These are phyloP conservation scores for Chiloscyllium plagiosum DNA, from an alignment of 2,113 vertebrate species.

Conservation along the genomic window DNA sequence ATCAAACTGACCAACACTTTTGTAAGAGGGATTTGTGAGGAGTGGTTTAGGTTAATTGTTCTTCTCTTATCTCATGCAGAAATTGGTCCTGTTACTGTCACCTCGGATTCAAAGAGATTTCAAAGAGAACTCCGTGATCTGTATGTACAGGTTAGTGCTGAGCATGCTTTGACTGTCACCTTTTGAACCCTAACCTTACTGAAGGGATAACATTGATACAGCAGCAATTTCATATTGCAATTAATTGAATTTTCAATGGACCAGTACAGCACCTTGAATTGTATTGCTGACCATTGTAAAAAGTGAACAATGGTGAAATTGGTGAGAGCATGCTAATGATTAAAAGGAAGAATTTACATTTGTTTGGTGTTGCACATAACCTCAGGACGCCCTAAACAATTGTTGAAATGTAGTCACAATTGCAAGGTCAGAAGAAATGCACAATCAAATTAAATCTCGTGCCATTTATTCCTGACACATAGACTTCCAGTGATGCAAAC, in stretches of 20 bases:
- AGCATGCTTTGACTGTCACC: not conserved
- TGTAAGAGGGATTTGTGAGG: not conserved
- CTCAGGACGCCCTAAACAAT: not conserved
- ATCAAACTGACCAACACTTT: not conserved
- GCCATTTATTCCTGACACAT: not conserved
- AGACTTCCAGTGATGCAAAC: not conserved
- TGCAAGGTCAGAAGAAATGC: too few relatives aligned
- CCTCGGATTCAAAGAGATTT: constrained; percentile 72
- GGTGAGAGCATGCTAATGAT: not conserved
- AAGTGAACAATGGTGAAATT: not conserved
- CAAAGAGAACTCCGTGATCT: constrained; percentile 78
- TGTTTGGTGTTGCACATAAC: not conserved
- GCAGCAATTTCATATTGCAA: not conserved
- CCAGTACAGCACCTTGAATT: not conserved
- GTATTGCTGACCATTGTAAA: not conserved
- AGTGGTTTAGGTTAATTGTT: not conserved
- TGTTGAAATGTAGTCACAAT: not conserved
- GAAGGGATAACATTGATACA: not conserved
- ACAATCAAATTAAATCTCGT: not conserved
- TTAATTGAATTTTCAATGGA: not conserved
- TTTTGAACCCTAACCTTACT: not conserved
- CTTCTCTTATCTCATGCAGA: constrained; percentile 53
- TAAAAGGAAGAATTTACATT: not conserved
- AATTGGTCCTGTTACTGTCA: constrained; percentile 81
- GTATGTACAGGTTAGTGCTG: constrained; percentile 75